Evolutionary conservation across 2,113 vertebrate genomes (phyloP).

Genomic region (Tetraodon nigroviridis): DNA sequence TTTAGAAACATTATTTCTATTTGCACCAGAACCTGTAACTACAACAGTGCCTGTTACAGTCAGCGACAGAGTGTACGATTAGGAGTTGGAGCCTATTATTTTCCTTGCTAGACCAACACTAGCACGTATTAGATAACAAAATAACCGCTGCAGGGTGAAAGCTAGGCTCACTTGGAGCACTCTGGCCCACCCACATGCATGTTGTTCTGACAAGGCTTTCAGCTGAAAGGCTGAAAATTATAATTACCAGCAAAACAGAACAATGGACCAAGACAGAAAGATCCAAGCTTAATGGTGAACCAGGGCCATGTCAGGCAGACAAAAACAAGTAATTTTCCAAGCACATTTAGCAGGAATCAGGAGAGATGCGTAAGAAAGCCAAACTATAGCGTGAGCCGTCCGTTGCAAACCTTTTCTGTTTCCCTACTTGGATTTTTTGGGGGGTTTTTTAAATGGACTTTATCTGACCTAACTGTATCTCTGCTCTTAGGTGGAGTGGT

Average conservation of each 20-base stretch:
- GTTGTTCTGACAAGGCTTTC: slow-evolving; percentile 30
- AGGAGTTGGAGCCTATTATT: slow-evolving; percentile 38
- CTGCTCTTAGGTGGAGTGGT: slow-evolving; percentile 79
- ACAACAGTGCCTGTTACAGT: not conserved
- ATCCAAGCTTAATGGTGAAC: slow-evolving; percentile 28
- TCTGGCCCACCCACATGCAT: slow-evolving; percentile 39
- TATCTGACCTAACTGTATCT: not conserved
- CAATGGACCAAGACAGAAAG: slow-evolving; percentile 42
- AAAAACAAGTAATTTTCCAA: slow-evolving; percentile 17
- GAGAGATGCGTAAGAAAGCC: not conserved
- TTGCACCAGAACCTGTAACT: slow-evolving; percentile 2
- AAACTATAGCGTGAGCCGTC: not conserved
- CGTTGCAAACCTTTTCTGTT: not conserved
- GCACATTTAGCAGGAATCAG: slow-evolving; percentile 9
- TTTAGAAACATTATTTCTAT: no score
- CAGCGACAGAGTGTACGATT: slow-evolving; percentile 4
- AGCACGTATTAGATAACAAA: slow-evolving; percentile 52
- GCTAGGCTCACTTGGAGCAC: slow-evolving; percentile 24
- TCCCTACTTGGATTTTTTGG: not conserved
- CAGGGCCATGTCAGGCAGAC: slow-evolving; percentile 34
- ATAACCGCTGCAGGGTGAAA: slow-evolving; percentile 40
- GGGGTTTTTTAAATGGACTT: not conserved
- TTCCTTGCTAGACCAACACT: slow-evolving; percentile 32
- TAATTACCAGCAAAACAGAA: slow-evolving; percentile 55
- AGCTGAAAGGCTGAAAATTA: slow-evolving; percentile 48